Evolutionary conservation across 1,140 invertebrate genomes (phyloP).

Genomic region (Ceratina calcarata): DNA sequence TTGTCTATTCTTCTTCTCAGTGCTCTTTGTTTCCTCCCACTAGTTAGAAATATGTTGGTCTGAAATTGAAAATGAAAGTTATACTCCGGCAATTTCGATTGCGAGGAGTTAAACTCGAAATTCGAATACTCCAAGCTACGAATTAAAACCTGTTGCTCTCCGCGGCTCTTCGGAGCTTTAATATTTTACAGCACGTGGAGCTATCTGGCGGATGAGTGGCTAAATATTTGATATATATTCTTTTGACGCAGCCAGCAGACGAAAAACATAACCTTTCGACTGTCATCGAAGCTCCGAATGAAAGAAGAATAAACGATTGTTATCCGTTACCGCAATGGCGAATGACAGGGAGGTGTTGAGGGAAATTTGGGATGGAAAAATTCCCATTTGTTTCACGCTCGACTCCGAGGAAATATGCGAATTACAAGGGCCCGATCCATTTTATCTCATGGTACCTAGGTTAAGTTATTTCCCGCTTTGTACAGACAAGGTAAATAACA

Average conservation of each 20-base stretch:
- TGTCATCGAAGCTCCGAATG: constrained; percentile 9
- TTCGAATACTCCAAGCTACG: no score
- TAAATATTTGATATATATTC: no score
- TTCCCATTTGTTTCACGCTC: constrained; percentile 94
- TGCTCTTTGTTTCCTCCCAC: no score
- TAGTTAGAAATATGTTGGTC: no score
- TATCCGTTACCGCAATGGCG: constrained; percentile 84
- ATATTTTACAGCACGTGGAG: no score
- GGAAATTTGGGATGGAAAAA: constrained; percentile 97
- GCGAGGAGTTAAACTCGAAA: no score
- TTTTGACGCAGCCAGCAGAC: not conserved
- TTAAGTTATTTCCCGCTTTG: constrained; percentile 97
- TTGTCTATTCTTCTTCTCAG: no score
- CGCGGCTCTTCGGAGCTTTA: no score
- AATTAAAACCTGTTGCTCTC: no score
- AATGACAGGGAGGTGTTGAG: constrained; percentile 95
- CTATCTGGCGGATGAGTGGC: no score
- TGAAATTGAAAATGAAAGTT: no score
- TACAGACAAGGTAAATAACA: constrained; percentile 91
- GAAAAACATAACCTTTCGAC: constrained; percentile 30
- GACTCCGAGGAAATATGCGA: constrained; percentile 93
- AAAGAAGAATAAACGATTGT: constrained; percentile 4
- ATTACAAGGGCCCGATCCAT: constrained; percentile 93
- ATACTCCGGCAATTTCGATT: no score
- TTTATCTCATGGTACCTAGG: constrained; percentile 96